Evolutionary conservation across 1,140 invertebrate species (phyloP).

Genomic region (Physella acuta): DNA sequence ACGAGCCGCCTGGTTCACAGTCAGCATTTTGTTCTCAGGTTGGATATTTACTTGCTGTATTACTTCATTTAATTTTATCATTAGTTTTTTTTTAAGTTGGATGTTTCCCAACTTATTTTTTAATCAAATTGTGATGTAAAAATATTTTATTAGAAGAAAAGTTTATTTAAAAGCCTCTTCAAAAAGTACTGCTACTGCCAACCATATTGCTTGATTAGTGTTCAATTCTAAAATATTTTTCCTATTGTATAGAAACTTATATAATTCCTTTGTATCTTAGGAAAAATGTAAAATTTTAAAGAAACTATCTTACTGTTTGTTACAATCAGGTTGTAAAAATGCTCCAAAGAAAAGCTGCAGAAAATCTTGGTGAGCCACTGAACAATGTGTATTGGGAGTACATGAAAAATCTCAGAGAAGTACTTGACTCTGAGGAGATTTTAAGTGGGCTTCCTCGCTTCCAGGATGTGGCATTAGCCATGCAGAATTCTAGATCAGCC

Average conservation of each 20-base stretch:
- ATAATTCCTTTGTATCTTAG: too few relatives aligned
- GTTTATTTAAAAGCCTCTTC: too few relatives aligned
- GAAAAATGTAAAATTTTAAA: too few relatives aligned
- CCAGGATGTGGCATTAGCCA: constrained; percentile 13
- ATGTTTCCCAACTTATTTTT: background rate
- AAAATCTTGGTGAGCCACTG: constrained; percentile 4
- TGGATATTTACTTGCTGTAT: background rate
- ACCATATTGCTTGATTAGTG: too few relatives aligned
- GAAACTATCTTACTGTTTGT: background rate
- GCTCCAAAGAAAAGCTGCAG: constrained; percentile 14
- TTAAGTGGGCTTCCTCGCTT: constrained; percentile 9
- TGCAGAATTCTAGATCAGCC: constrained; percentile 12
- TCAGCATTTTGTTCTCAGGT: constrained; percentile 18
- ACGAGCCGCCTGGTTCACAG: constrained; percentile 14
- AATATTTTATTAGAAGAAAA: too few relatives aligned
- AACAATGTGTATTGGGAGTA: constrained; percentile 15
- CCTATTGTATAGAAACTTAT: too few relatives aligned
- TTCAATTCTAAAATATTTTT: too few relatives aligned
- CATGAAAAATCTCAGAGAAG: constrained; percentile 1
- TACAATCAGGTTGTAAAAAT: constrained; percentile 16
- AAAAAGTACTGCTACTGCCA: too few relatives aligned
- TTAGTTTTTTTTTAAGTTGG: background rate
- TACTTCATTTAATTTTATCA: background rate
- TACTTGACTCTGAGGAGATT: constrained; percentile 19
- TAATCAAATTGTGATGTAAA: too few relatives aligned